phyloP scores from a whole-genome alignment of 2,113 vertebrate species.

The Podarcis raffonei region DNA sequence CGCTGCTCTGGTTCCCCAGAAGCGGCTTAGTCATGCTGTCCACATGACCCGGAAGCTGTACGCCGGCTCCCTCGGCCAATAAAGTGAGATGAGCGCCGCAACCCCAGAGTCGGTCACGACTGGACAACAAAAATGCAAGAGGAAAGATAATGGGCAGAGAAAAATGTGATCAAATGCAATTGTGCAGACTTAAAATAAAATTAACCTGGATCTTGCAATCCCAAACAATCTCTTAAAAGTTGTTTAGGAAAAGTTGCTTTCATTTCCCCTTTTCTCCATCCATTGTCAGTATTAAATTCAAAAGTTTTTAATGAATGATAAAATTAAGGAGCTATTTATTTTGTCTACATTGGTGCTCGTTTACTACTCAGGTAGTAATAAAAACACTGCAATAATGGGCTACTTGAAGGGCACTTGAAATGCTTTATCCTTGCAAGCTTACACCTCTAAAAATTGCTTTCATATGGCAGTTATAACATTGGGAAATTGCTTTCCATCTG shows the following conservation, averaged over 20 bases:
- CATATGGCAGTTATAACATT: not conserved
- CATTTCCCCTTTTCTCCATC: not conserved
- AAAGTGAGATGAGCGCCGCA: too few species aligned
- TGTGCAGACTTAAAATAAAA: not conserved
- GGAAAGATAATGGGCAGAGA: not conserved
- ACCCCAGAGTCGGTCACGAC: too few species aligned
- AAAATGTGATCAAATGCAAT: not conserved
- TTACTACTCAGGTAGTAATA: too few species aligned
- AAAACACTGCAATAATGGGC: slow-evolving; percentile 6
- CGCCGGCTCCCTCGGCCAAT: too few species aligned
- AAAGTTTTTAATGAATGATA: not conserved
- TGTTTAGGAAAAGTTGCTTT: not conserved
- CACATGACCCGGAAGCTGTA: too few species aligned
- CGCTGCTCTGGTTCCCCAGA: too few species aligned
- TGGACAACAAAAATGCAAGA: not conserved
- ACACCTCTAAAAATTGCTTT: not conserved
- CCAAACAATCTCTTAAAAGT: not conserved
- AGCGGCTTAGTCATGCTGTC: too few species aligned
- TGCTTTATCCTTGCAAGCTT: not conserved
- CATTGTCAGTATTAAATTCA: not conserved
- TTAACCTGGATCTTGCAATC: not conserved
- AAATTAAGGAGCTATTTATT: slow-evolving; percentile 35
- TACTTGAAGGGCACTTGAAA: not conserved
- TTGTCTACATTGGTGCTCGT: slow-evolving; percentile 21
- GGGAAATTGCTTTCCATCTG: not conserved